Evolutionary conservation across 2,113 vertebrate species (phyloP).

Genomic region (Chloropsis cyanopogon): DNA sequence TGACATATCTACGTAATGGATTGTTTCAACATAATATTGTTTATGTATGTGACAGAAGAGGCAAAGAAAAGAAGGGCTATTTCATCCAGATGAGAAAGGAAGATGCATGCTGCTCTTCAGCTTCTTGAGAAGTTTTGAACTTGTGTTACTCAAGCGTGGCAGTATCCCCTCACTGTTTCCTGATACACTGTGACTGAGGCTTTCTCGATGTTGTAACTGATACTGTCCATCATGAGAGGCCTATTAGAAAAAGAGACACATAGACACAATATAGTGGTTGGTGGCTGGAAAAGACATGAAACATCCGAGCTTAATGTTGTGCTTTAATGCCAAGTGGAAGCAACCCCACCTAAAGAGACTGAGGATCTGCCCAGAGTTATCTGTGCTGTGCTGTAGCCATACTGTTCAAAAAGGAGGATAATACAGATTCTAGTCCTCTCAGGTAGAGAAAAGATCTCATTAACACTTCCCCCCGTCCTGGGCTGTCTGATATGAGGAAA

Average conservation of each 20-base stretch:
- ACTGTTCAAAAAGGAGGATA: neutral
- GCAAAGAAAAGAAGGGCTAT: neutral
- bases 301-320: neutral
- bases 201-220: neutral
- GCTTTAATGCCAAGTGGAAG: neutral
- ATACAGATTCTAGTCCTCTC: neutral
- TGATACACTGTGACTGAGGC: fast-evolving
- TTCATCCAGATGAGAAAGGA: neutral
- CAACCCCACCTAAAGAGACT: neutral
- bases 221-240: neutral
- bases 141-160: neutral
- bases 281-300: neutral
- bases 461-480: neutral
- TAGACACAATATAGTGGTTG: neutral
- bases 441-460: neutral
- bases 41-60: neutral
- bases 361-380: neutral
- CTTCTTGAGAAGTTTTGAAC: neutral
- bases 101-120: neutral
- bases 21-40: neutral
- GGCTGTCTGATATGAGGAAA: neutral
- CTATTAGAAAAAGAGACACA: neutral
- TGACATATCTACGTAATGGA: neutral
- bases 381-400: neutral
- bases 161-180: neutral